Base-by-base conservation (phyloP, 2,797 vertebrate genomes). In the Leontopithecus rosalia region DNA sequence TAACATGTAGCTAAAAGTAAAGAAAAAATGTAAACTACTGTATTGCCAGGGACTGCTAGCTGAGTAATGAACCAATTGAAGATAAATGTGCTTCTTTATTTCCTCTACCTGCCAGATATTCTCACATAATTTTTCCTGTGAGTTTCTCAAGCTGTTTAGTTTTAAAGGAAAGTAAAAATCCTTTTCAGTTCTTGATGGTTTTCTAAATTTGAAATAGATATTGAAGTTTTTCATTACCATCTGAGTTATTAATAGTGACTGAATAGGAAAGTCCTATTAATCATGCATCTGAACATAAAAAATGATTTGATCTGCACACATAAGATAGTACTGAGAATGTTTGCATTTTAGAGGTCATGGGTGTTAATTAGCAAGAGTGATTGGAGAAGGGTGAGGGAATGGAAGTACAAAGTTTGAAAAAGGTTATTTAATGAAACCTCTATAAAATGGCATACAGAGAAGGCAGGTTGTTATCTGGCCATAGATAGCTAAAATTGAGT, bases 141-240 rank as follows among this genome's bases (percentile, higher is more conserved):
- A 92, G 36, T 79, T 93, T 93, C n/a, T 94, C 33, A 33, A 22
- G 26, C 79, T 86, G 4, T 87, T 95, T 87, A 43, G 48, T 72
- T 89, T 94, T 76, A 83, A 90, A 75, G 48, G 52, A 80, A 91
- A 93, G 85, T 64, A 55, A 89, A 41, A 83, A 33, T 70, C 33
- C 20, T 92, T 52, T 83, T 22, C 55, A 84, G 57, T 79, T 77
- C 55, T 81, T 82, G 15, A 50, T 61, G n/a, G 2, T 83, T 94
- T 94, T 92, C 64, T 88, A 82, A 48, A 61, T 95, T 96, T 90
- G 36, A 80, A 90, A 55, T 84, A 80, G 70, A 52, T 75, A 64
- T 52, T 70, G 9, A 84, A 97, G 55, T 70, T 82, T 36, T 93
- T 77, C n/a, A 64, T 96, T 94, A 55, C 8, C n/a, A 41, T 17